Evolutionary conservation across 1,140 invertebrate species (phyloP).

Genomic region (Drosophila athabasca): DNA sequence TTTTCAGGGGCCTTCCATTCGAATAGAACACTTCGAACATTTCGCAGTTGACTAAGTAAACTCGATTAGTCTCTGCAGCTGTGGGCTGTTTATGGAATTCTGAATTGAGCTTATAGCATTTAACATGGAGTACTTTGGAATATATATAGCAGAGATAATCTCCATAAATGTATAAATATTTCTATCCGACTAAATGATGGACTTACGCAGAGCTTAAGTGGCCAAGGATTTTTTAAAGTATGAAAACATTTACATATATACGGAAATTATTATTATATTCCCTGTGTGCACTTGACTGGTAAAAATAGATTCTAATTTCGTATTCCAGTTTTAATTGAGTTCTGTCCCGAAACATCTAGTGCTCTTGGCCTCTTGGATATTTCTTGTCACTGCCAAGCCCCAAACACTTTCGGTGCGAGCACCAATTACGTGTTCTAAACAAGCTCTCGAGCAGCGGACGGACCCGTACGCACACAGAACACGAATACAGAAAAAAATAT

Average conservation of each 20-base stretch:
- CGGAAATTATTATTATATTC: too few species aligned
- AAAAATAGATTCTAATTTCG: constrained; percentile 22
- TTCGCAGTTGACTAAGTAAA: constrained; percentile 43
- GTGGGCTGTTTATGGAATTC: constrained; percentile 36
- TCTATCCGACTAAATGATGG: too few species aligned
- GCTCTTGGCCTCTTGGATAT: constrained; percentile 3
- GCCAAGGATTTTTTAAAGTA: too few species aligned
- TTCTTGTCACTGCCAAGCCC: constrained; percentile 31
- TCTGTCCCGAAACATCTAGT: constrained; percentile 15
- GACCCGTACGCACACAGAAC: constrained; percentile 25
- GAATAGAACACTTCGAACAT: constrained; percentile 30
- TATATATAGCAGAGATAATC: constrained; percentile 6
- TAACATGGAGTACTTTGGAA: constrained; percentile 17
- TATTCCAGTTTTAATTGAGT: constrained; percentile 1
- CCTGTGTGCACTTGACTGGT: too few species aligned
- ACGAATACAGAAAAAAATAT: constrained; percentile 18
- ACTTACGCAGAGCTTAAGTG: too few species aligned
- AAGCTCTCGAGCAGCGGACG: constrained; percentile 28
- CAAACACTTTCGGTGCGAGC: constrained; percentile 36
- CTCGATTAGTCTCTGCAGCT: constrained; percentile 47
- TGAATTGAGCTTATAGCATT: constrained; percentile 32
- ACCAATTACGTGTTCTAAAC: constrained; percentile 44
- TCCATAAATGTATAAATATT: too few species aligned
- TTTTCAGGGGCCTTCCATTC: constrained; percentile 49
- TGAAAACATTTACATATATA: too few species aligned